These are phyloP conservation scores for Pteromalus puparum DNA, from an alignment of 1,140 invertebrate genomes.

Conservation along the genomic window DNA sequence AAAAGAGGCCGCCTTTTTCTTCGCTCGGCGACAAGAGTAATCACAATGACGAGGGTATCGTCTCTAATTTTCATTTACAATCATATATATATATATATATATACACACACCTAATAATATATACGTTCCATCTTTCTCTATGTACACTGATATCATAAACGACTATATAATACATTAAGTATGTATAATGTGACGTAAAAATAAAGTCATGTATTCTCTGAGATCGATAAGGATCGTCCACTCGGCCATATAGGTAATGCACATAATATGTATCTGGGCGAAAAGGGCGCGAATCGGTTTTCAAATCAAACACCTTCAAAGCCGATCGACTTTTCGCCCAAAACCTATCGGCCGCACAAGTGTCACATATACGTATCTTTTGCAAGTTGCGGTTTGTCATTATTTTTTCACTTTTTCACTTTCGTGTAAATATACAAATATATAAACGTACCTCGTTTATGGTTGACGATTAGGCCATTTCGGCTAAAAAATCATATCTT, in stretches of 20 bases:
- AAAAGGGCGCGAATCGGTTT: too few relatives aligned
- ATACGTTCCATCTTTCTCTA: conserved; percentile 26
- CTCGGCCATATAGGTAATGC: too few relatives aligned
- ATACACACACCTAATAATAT: conserved; percentile 55
- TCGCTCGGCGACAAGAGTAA: conserved; percentile 50
- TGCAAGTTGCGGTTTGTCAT: not conserved
- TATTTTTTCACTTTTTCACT: conserved; percentile 24
- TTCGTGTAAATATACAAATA: conserved; percentile 65
- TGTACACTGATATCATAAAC: conserved; percentile 41
- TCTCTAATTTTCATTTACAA: conserved; percentile 50
- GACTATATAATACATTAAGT: not conserved
- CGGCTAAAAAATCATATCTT: conserved; percentile 26
- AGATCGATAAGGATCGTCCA: conserved; percentile 54
- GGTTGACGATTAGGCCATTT: conserved; percentile 47
- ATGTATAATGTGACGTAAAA: conserved; percentile 53
- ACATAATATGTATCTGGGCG: too few relatives aligned
- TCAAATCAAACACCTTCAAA: too few relatives aligned
- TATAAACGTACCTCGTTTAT: conserved; percentile 64
- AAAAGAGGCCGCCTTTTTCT: conserved; percentile 63
- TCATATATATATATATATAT: conserved; percentile 55
- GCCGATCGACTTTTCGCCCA: too few relatives aligned
- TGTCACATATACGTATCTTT: too few relatives aligned
- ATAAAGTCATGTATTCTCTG: conserved; percentile 61
- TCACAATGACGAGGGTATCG: conserved; percentile 54
- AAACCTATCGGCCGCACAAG: too few relatives aligned